Conservation (phyloP, 2,888 invertebrate genomes). For the Eupithecia subumbrata region DNA sequence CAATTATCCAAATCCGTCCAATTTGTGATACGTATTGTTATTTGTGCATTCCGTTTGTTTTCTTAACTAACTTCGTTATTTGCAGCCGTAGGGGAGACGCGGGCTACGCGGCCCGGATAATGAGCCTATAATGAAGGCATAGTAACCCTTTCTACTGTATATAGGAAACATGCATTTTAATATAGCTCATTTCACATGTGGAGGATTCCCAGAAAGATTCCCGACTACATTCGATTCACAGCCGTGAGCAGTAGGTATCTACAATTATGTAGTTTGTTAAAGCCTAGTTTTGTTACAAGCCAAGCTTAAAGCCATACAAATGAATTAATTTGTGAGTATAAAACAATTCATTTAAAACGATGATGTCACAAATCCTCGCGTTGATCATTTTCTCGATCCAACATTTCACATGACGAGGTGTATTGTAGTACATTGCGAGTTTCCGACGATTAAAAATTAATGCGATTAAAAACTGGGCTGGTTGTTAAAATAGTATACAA, state of each 20-base stretch:
- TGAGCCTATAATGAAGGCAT: background rate
- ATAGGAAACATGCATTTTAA: background rate
- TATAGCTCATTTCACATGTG: background rate
- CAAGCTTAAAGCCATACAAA: background rate
- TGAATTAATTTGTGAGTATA: background rate
- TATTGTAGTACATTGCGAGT: background rate
- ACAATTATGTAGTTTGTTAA: too few species aligned
- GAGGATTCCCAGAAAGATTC: background rate
- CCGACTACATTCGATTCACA: too few species aligned
- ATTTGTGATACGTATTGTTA: constrained; percentile 55
- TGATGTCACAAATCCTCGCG: background rate
- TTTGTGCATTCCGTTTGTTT: constrained; percentile 60
- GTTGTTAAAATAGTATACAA: background rate
- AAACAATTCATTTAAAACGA: background rate
- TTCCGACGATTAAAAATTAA: background rate
- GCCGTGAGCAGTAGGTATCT: too few species aligned
- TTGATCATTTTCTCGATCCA: background rate
- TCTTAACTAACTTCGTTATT: constrained; percentile 61
- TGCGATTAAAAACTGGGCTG: background rate
- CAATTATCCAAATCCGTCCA: constrained; percentile 44
- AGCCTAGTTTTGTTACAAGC: background rate
- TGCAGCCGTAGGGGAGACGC: constrained; percentile 39
- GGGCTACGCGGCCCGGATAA: background rate
- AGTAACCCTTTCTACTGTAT: background rate
- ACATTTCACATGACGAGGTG: background rate